Base-by-base conservation (phyloP, 2,888 invertebrate species). In the Neuroscelio doddi region DNA sequence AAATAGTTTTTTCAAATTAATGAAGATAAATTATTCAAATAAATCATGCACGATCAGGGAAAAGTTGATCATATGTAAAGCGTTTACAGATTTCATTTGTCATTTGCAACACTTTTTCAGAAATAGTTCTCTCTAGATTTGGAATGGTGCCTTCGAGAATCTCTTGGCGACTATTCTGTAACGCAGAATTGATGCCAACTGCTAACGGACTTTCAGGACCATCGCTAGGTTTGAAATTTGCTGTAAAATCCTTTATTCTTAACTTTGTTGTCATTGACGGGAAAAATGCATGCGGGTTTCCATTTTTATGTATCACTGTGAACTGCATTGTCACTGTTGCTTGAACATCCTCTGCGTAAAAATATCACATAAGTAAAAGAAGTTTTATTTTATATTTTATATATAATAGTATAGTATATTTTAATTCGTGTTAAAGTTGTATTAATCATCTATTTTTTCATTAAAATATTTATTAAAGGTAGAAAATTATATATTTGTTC, bases 41-140 rank as follows among this genome's bases (percentile, higher is more conserved):
- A n/a, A n/a, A 24, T 71, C 69, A 81, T 64, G 72, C 78, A 0
- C 69, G 71, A 45, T 82, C 77, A 8, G 85, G 82, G 36, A 84
- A 80, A 1, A 85, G 69, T 55, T 85, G 83, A 0, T 84, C 80
- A 49, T 70, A 81, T 1, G 78, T 71, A 41, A 83, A 82, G 41
- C 77, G 75, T 53, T 77, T 76, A 59, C 76, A 71, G 9, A 86
- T 75, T 27, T 72, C 72, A 63, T 85, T 85, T 4, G 77, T 29
- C 9, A 80, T 29, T 0, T 65, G 32, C 5, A 85, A 68, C n/a
- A 81, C 55, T 36, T 65, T 70, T 24, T 76, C 56, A 1, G 82
- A 78, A 12, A 85, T 72, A 0, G 75, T 70, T 47, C 69, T 76
- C 51, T 85, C 85, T 0, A 86, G 30, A 9, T 76, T 75, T 0